Percentiles rank a stretch among this genome's conserved stretches.
Conservation (phyloP, 2,888 invertebrate species). For the Lutraria lutraria region DNA sequence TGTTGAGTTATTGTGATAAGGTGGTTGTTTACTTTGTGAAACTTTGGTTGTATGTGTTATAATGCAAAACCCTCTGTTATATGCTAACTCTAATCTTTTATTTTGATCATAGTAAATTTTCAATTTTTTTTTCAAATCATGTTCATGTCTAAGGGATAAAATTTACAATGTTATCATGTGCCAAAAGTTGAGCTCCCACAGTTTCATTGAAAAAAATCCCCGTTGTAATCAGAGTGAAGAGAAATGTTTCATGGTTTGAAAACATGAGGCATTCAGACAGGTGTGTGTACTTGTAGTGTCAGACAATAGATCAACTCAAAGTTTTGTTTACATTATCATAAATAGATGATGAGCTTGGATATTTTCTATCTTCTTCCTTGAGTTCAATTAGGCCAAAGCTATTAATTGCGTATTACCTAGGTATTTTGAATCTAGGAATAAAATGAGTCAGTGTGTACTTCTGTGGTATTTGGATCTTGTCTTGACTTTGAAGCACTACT, state of each 20-base stretch:
- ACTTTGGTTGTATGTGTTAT: too few relatives aligned
- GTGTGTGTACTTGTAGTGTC: neutral
- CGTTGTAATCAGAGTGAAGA: neutral
- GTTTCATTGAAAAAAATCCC: neutral
- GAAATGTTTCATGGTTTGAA: constrained; percentile 7
- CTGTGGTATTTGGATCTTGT: too few relatives aligned
- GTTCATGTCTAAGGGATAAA: neutral
- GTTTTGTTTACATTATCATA: constrained; percentile 26
- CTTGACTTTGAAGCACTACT: too few relatives aligned
- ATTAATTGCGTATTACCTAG: neutral
- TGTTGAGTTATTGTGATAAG: too few relatives aligned
- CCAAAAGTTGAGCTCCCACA: neutral
- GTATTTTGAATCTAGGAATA: too few relatives aligned
- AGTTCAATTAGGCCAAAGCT: neutral
- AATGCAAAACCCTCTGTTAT: too few relatives aligned
- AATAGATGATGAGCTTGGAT: constrained; percentile 21
- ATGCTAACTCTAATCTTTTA: too few relatives aligned
- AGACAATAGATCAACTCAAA: constrained; percentile 15
- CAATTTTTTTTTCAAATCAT: neutral
- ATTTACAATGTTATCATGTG: neutral
- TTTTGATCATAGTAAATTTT: too few relatives aligned
- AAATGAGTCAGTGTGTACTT: too few relatives aligned
- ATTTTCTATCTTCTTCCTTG: neutral
- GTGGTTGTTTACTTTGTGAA: too few relatives aligned
- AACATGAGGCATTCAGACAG: constrained; percentile 14